Evolutionary conservation across 1,140 invertebrate genomes (phyloP), one percentile per base, ranked within the genome.

Genomic region (Drosophila burlai): DNA sequence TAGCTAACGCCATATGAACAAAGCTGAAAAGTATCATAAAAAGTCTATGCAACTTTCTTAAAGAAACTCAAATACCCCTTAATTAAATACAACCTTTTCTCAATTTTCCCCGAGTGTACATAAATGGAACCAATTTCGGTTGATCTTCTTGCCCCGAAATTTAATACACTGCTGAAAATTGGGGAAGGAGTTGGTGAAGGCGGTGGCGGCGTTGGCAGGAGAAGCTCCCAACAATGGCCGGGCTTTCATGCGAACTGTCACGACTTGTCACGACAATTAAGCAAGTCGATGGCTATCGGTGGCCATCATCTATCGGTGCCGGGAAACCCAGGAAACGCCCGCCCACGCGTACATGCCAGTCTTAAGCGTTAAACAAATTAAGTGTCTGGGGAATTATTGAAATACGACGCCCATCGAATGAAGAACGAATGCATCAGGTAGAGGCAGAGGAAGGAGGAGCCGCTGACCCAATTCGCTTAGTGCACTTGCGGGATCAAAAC

Each of bases 171-270:
- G 43, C 43, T n/a, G 73, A 50, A 57, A 59, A 52, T 68, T 77
- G 57, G 59, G 54, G 21, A 10, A 31, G 55, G 59, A 38, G 29
- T 34, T 34, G 34, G 10, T 34, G 34, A 0, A 43, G 40, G 40
- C 8, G n/a, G n/a, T n/a, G 40, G 42, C 6, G 40, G 40, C n/a
- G n/a, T 5, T 16, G 52, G 4, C n/a, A 24, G 18, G 2, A 46
- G 75, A 34, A 72, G 45, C 31, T 49, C 13, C 29, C 31, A 16
- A 89, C 85, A 89, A 89, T 89, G 85, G 69, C 59, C 50, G 85
- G 61, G 57, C 85, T 90, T 89, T 89, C 85, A 89, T 90, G 85
- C 79, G 81, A 89, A 89, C 86, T 89, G 85, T 89, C 85, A 89
- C 54, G 54, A 89, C 81, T 89, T 89, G 86, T 89, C 85, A 89